Base-by-base conservation (phyloP, 2,113 vertebrate species). In the Sprattus sprattus region DNA sequence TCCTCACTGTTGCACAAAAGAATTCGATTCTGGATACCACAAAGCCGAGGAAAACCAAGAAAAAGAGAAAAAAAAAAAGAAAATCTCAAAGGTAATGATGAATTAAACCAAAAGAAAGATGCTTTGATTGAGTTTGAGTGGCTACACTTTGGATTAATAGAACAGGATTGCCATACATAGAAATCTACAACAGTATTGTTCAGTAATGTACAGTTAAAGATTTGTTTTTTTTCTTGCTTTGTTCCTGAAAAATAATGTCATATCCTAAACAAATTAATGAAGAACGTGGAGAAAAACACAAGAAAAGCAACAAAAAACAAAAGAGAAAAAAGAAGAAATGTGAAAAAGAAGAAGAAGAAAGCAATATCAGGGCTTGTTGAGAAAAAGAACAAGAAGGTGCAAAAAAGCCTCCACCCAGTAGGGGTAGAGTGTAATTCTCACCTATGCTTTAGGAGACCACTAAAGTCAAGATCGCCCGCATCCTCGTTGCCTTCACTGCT, bases 401-500 rank as follows among this genome's bases (percentile, higher is more conserved):
- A 83, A 57, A 71, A 49, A 82, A 67, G n/a, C 87, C 46, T 86
- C 81, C 54, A 47, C 89, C 88, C 89, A 89, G 78, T 90, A 82
- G 18, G 86, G 45, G 85, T 10, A 22, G 89, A 86, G 85, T 89
- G 84, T 92, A 92, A 92, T 96, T 97, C 98, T 99, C 97, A 99
- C 98, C 98, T 98, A 97, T 97, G 97, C 96, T 99, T 99, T 95
- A 99, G 97, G 93, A 99, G 98, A 95, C 97, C 98, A 98, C 98
- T 99, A 98, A 99, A 99, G 96, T 99, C 98, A 97, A 99, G 98
- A 90, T 99, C 98, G 86, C 98, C 98, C 96, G 98, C 98, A 97
- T 99, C 98, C 0, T 99, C 98, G 97, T 98, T 97, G 94, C 97
- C 98, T 94, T 99, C 98, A 96, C 96, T 97, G 88, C 98, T 98